A percentile compares a stretch with the other conserved stretches of the same genome.
These are phyloP conservation scores for Harpagoxenus sublaevis DNA, from an alignment of 2,888 invertebrate genomes.

Conservation along the genomic window DNA sequence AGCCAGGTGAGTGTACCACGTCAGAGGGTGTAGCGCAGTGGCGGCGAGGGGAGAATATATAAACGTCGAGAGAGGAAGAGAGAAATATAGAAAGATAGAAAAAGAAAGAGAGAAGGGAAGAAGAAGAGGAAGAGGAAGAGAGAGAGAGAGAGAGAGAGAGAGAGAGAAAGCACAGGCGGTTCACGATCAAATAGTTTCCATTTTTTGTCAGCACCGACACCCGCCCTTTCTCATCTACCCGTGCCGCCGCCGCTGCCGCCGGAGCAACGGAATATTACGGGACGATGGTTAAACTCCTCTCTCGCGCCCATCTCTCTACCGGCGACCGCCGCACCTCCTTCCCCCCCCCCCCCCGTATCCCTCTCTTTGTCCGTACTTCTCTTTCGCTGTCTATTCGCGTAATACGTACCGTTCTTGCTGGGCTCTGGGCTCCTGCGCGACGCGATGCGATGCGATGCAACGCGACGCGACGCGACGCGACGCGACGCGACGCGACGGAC, in stretches of 20 bases:
- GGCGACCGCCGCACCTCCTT: constrained; percentile 1
- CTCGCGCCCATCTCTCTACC: constrained; percentile 68
- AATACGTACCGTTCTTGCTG: constrained; percentile 61
- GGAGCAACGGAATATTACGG: constrained; percentile 75
- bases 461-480: background rate
- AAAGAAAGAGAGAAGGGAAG: constrained; percentile 29
- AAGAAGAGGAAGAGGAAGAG: background rate
- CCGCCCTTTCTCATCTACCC: constrained; percentile 74
- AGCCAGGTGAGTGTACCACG: constrained; percentile 60
- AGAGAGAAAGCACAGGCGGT: constrained; percentile 63
- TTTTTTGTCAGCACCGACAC: constrained; percentile 77
- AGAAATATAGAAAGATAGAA: background rate
- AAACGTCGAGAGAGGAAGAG: constrained; percentile 21
- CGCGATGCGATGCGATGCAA: constrained; percentile 6
- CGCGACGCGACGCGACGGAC: background rate
- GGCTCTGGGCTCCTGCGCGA: constrained; percentile 24
- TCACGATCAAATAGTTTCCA: constrained; percentile 84
- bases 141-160: background rate
- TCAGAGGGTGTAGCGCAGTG: constrained; percentile 50
- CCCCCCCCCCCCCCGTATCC: constrained; percentile 27
- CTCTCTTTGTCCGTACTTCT: constrained; percentile 62
- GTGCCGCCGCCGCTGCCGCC: constrained; percentile 53
- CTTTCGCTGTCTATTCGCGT: constrained; percentile 63
- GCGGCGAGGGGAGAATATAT: constrained; percentile 25
- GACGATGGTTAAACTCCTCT: constrained; percentile 76